A percentile compares a stretch with the other conserved stretches of the same genome.
phyloP scores from a whole-genome alignment of 1,140 invertebrate genomes.

The Macrocentrus cingulum region DNA sequence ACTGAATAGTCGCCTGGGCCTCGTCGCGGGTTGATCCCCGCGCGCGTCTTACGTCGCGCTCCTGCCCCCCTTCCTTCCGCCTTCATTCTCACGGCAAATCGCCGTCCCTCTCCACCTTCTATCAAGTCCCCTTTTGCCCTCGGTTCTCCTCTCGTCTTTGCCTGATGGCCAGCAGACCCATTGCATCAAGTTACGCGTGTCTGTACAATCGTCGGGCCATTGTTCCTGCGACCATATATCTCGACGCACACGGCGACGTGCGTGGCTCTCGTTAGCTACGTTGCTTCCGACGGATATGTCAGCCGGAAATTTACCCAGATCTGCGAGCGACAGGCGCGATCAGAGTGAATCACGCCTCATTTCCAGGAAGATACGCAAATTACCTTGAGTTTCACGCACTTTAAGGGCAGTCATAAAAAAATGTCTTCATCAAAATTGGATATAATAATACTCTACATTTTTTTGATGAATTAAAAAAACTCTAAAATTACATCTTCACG shows the following conservation, averaged over 20 bases:
- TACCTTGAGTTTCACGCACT: too few species aligned
- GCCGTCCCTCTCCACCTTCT: slow-evolving; percentile 17
- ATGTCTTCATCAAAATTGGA: too few species aligned
- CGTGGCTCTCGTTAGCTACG: not conserved
- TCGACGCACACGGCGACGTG: not conserved
- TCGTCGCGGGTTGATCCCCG: slow-evolving; percentile 35
- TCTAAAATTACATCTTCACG: too few species aligned
- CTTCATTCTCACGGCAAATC: slow-evolving; percentile 22
- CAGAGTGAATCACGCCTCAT: too few species aligned
- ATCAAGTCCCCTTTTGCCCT: slow-evolving; percentile 9
- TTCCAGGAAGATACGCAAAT: too few species aligned
- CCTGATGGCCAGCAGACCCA: not conserved
- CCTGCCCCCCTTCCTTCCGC: slow-evolving; percentile 24
- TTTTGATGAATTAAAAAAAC: too few species aligned
- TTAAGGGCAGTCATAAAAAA: too few species aligned
- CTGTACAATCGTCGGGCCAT: not conserved
- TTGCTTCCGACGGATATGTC: not conserved
- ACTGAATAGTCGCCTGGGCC: slow-evolving; percentile 41
- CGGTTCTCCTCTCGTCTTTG: not conserved
- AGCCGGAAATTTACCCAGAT: not conserved
- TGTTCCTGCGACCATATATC: not conserved
- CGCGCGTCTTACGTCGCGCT: slow-evolving; percentile 41
- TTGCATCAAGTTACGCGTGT: not conserved
- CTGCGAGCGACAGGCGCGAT: too few species aligned
- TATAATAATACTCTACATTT: too few species aligned